Evolutionary conservation across 2,797 vertebrate species (phyloP).

Genomic region (Anguilla megastoma): DNA sequence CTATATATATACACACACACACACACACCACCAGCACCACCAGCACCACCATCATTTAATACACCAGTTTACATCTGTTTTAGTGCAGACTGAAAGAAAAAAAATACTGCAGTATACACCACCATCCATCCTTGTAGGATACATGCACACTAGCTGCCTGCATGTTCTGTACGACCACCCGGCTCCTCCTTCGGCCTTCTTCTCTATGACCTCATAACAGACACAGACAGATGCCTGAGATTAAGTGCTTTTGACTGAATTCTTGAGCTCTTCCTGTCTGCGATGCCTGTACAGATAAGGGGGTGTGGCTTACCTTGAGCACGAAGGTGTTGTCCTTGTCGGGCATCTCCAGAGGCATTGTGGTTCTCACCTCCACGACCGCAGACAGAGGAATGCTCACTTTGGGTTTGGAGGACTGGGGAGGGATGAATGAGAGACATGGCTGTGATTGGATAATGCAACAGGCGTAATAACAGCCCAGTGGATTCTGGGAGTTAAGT

Average conservation of each 20-base stretch:
- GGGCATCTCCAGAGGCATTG: conserved; percentile 98
- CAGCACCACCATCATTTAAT: background rate
- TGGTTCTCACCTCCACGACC: conserved; percentile 94
- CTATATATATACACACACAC: background rate
- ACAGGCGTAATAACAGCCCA: background rate
- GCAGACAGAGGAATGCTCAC: conserved; percentile 92
- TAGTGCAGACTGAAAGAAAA: background rate
- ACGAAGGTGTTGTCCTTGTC: conserved; percentile 99
- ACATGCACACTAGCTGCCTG: background rate
- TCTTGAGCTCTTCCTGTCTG: background rate
- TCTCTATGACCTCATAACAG: background rate
- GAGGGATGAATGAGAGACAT: background rate
- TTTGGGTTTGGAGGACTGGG: conserved; percentile 93
- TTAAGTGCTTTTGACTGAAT: background rate
- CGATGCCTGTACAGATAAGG: background rate
- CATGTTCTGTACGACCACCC: too few species aligned
- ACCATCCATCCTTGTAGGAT: background rate
- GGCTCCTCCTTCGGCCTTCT: background rate
- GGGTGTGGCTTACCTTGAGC: conserved; percentile 81
- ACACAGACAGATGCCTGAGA: background rate
- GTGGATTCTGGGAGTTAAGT: background rate
- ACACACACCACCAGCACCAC: background rate
- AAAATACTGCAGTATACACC: background rate
- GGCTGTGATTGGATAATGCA: background rate
- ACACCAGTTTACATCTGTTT: background rate